phyloP scores from a whole-genome alignment of 2,113 vertebrate species.

The Ariopsis seemanni region DNA sequence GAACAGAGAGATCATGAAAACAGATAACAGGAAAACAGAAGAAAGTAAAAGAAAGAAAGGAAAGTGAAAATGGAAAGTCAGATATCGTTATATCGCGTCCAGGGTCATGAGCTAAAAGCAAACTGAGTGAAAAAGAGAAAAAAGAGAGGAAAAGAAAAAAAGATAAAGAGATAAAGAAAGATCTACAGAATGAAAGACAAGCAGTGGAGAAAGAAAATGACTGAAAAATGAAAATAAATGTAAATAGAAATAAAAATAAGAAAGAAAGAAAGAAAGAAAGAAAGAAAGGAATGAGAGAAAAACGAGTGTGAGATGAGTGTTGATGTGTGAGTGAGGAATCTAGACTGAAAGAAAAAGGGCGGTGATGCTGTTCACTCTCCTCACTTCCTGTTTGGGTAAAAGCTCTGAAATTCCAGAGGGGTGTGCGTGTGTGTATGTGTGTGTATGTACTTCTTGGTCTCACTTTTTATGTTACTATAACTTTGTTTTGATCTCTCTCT shows the following conservation, averaged over 20 bases:
- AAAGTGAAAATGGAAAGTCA: neutral
- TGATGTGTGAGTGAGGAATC: neutral
- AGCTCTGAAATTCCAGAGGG: slow-evolving; percentile 59
- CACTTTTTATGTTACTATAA: neutral
- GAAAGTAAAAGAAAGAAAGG: neutral
- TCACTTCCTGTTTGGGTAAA: slow-evolving; percentile 69
- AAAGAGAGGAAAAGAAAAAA: neutral
- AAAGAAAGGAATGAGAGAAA: neutral
- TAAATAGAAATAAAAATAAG: neutral
- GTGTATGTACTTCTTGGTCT: neutral
- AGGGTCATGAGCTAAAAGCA: no score
- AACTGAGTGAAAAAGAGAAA: no score
- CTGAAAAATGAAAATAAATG: neutral
- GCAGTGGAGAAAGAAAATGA: neutral
- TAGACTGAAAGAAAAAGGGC: slow-evolving; percentile 59
- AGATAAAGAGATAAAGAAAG: neutral
- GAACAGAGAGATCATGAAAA: neutral
- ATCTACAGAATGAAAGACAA: neutral
- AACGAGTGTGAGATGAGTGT: neutral
- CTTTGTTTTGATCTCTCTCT: slow-evolving; percentile 44
- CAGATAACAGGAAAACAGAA: neutral
- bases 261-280: neutral
- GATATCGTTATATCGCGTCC: no score
- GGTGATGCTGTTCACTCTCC: slow-evolving; percentile 63
- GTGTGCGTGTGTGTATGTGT: neutral